phyloP scores from a whole-genome alignment of 2,797 vertebrate genomes.

The Aphelocoma californica region DNA sequence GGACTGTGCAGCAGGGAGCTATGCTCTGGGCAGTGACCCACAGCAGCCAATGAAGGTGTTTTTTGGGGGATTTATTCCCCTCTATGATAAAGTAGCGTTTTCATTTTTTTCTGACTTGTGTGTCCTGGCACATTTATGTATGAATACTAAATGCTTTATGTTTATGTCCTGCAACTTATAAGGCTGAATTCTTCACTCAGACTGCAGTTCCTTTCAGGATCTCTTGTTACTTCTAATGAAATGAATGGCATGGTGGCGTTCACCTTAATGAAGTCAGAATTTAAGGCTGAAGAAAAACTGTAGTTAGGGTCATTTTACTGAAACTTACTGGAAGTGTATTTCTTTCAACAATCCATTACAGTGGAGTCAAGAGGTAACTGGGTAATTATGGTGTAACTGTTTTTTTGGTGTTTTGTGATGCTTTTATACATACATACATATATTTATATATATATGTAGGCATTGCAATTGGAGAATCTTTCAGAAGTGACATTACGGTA shows the following conservation, averaged over 20 bases:
- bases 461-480: background rate
- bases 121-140: background rate
- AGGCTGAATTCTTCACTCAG: background rate
- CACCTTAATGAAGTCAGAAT: background rate
- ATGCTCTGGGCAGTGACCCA: background rate
- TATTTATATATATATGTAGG: background rate
- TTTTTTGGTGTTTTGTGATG: background rate
- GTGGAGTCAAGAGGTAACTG: background rate
- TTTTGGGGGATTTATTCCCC: background rate
- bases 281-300: background rate
- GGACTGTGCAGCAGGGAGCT: background rate
- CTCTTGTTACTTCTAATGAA: background rate
- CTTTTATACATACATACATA: background rate
- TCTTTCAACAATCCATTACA: background rate
- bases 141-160: background rate
- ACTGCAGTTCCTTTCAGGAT: background rate
- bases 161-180: background rate
- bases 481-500: accelerated
- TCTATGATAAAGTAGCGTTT: background rate
- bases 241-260: background rate
- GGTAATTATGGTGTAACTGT: background rate
- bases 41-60: background rate
- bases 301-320: background rate
- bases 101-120: background rate
- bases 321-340: background rate